These are phyloP conservation scores for Lipophrys pholis DNA, from an alignment of 2,113 vertebrate genomes.

Conservation along the genomic window DNA sequence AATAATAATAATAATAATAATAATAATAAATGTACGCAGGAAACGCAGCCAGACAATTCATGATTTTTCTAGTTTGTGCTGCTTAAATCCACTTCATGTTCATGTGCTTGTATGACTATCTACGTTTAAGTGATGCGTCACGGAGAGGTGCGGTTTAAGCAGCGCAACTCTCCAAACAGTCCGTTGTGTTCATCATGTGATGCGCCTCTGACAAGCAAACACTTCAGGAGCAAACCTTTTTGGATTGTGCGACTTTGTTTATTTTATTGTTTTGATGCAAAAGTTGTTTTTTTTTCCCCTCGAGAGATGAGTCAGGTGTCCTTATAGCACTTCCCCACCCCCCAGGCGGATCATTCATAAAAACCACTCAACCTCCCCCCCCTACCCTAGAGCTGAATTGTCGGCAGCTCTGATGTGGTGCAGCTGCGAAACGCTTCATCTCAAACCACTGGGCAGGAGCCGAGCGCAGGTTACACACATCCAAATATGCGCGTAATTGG, in stretches of 20 bases:
- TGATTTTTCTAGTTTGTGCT: neutral
- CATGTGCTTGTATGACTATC: neutral
- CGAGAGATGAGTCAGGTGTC: neutral
- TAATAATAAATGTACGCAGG: no score
- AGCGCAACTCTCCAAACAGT: constrained; percentile 41
- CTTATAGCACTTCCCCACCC: neutral
- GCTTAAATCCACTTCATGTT: neutral
- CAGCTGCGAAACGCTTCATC: constrained; percentile 31
- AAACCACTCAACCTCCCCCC: neutral
- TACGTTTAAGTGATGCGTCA: constrained; percentile 48
- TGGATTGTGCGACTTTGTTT: constrained; percentile 32
- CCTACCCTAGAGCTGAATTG: neutral
- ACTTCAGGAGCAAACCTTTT: constrained; percentile 5
- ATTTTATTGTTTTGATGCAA: constrained; percentile 10
- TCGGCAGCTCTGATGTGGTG: constrained; percentile 35
- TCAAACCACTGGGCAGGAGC: constrained; percentile 52
- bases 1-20: neutral
- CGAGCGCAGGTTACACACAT: constrained; percentile 48
- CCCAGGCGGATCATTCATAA: constrained; percentile 23
- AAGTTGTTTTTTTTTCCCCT: constrained; percentile 4
- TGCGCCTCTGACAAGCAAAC: constrained; percentile 13
- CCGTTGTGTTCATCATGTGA: constrained; percentile 9
- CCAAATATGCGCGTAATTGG: constrained; percentile 82
- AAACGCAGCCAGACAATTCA: neutral
- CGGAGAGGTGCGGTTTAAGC: constrained; percentile 59